These are phyloP conservation scores for Aradophagus sp. DNA, from an alignment of 1,140 invertebrate genomes.

Conservation along the genomic window DNA sequence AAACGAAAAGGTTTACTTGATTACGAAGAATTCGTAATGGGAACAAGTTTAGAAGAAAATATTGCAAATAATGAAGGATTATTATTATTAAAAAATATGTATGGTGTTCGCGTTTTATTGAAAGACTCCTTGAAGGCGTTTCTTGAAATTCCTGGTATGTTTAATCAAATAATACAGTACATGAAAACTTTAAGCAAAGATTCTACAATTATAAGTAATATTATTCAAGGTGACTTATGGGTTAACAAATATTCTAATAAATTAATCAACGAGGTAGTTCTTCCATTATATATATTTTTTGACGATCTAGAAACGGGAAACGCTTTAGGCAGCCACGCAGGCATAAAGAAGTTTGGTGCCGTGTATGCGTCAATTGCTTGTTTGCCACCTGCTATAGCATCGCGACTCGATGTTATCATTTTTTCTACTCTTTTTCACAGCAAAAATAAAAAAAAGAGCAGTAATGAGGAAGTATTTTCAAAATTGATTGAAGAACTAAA, in stretches of 20 bases:
- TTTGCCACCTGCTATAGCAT: constrained; percentile 4
- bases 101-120: constrained; percentile 5
- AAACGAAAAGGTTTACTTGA: constrained; percentile 26
- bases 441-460: constrained; percentile 6
- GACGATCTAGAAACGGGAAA: background rate
- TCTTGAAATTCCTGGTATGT: constrained; percentile 3
- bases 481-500: constrained; percentile 4
- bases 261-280: background rate
- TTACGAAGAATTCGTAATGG: constrained; percentile 14
- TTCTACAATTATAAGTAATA: background rate
- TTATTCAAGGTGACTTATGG: constrained; percentile 3
- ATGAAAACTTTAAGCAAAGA: background rate
- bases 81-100: constrained; percentile 3
- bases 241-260: background rate
- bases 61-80: constrained; percentile 2
- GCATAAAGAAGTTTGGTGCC: too few relatives aligned
- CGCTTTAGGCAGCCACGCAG: too few relatives aligned
- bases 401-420: constrained; percentile 5
- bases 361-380: constrained; percentile 17
- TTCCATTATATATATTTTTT: constrained; percentile 2
- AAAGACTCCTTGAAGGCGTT: constrained; percentile 4
- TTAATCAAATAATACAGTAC: constrained; percentile 1
- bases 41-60: constrained; percentile 7
- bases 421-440: constrained; percentile 11
- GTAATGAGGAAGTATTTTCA: constrained; percentile 3